These are phyloP conservation scores for Engystomops pustulosus DNA, from an alignment of 2,113 vertebrate species.

Conservation along the genomic window DNA sequence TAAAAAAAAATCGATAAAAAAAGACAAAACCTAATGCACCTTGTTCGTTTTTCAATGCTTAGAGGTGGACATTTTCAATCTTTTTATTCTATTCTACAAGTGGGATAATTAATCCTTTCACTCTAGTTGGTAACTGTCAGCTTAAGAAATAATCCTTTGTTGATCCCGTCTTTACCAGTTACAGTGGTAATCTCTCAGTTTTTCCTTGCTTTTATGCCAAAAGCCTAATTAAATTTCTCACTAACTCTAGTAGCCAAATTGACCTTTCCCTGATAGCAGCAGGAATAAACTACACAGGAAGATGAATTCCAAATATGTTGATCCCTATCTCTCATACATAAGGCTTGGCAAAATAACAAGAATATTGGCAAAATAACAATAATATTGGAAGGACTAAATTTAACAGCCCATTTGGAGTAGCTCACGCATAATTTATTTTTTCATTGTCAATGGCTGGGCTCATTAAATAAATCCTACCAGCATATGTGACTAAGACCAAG, in stretches of 20 bases:
- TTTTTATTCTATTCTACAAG: neutral
- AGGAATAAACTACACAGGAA: neutral
- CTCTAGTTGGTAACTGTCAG: slow-evolving; percentile 30
- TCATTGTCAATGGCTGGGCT: too few species aligned
- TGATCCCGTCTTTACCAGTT: slow-evolving; percentile 25
- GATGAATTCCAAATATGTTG: neutral
- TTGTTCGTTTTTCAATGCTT: neutral
- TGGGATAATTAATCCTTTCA: slow-evolving; percentile 38
- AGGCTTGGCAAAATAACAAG: neutral
- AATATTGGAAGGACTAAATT: too few species aligned
- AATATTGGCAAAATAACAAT: too few species aligned
- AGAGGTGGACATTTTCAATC: neutral
- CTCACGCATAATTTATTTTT: too few species aligned
- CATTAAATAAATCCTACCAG: too few species aligned
- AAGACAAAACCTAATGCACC: neutral
- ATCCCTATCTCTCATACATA: neutral
- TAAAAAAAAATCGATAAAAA: neutral
- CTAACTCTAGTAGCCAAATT: neutral
- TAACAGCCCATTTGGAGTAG: too few species aligned
- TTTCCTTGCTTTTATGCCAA: neutral
- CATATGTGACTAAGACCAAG: too few species aligned
- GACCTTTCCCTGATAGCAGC: neutral
- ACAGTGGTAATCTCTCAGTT: slow-evolving; percentile 19
- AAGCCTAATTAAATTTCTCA: slow-evolving; percentile 11
- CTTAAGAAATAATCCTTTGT: slow-evolving; percentile 28